These are phyloP conservation scores for Pachypanchax playfairii DNA, from an alignment of 2,113 vertebrate genomes.

Conservation along the genomic window DNA sequence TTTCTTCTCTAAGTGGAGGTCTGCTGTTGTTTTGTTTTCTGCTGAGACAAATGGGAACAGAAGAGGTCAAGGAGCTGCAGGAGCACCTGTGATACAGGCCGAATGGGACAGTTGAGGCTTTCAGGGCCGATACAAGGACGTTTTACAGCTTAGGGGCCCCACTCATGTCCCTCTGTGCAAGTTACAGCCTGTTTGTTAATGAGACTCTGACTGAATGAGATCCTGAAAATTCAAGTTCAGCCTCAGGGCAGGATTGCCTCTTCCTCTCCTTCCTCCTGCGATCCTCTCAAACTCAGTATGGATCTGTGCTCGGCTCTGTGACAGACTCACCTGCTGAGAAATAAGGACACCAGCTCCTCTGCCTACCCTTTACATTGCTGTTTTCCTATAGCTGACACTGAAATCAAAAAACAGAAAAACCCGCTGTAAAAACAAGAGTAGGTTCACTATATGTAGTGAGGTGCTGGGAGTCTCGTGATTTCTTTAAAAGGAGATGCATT, in stretches of 20 bases:
- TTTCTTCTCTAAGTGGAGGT: background rate
- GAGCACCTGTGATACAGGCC: slow-evolving; percentile 27
- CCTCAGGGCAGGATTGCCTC: slow-evolving; percentile 23
- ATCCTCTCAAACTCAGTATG: slow-evolving; percentile 39
- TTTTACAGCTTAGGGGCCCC: slow-evolving; percentile 11
- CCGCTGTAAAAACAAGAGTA: background rate
- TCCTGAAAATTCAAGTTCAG: slow-evolving; percentile 21
- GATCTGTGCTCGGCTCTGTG: slow-evolving; percentile 36
- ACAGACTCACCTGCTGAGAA: slow-evolving; percentile 18
- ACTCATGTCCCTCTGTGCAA: slow-evolving; percentile 31
- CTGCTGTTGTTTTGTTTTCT: background rate
- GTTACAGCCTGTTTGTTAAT: slow-evolving; percentile 28
- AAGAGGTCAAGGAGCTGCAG: slow-evolving; percentile 1
- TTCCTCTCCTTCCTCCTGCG: slow-evolving; percentile 25
- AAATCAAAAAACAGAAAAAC: background rate
- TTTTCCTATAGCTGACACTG: background rate
- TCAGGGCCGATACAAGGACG: background rate
- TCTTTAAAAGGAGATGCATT: no score
- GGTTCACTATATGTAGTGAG: no score
- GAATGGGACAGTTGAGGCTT: slow-evolving; percentile 24
- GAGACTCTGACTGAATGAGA: slow-evolving; percentile 56
- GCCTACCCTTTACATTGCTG: background rate
- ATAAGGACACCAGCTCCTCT: background rate
- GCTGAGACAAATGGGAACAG: slow-evolving; percentile 17
- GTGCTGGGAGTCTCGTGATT: no score